Evolutionary conservation across 1,140 invertebrate species (phyloP).

Genomic region (Hydropsyche tenuis): DNA sequence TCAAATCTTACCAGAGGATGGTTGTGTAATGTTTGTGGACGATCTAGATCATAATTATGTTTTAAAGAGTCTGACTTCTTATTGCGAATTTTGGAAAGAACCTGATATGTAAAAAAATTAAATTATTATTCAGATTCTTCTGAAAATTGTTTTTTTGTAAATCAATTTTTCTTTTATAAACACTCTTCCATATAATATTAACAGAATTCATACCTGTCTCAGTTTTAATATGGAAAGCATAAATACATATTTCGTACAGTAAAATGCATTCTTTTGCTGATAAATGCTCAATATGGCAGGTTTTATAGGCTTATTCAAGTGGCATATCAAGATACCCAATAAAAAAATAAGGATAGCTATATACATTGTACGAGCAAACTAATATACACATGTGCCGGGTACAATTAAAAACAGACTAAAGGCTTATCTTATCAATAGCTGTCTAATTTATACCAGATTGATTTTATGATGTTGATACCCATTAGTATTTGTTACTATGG

Average conservation of each 20-base stretch:
- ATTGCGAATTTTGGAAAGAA: too few relatives aligned
- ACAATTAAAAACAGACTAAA: neutral
- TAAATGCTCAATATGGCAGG: slow-evolving; percentile 63
- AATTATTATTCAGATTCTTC: slow-evolving; percentile 14
- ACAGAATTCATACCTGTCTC: slow-evolving; percentile 54
- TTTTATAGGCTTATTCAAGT: slow-evolving; percentile 54
- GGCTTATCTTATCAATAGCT: neutral
- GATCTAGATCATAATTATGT: slow-evolving; percentile 56
- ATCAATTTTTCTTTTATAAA: too few relatives aligned
- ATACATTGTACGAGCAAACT: neutral
- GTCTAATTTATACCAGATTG: neutral
- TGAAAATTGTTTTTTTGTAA: neutral
- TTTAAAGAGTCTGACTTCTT: slow-evolving; percentile 19
- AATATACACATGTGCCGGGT: neutral
- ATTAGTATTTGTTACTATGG: neutral
- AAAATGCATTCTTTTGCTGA: slow-evolving; percentile 60
- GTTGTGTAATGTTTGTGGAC: slow-evolving; percentile 58
- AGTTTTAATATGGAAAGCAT: slow-evolving; percentile 57
- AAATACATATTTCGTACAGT: slow-evolving; percentile 60
- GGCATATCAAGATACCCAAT: neutral
- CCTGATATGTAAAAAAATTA: neutral
- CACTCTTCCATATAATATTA: neutral
- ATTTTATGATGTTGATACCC: neutral
- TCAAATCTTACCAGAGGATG: slow-evolving; percentile 52
- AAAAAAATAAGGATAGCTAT: neutral